Conservation (phyloP, 2,113 vertebrate genomes). For the Puma concolor region DNA sequence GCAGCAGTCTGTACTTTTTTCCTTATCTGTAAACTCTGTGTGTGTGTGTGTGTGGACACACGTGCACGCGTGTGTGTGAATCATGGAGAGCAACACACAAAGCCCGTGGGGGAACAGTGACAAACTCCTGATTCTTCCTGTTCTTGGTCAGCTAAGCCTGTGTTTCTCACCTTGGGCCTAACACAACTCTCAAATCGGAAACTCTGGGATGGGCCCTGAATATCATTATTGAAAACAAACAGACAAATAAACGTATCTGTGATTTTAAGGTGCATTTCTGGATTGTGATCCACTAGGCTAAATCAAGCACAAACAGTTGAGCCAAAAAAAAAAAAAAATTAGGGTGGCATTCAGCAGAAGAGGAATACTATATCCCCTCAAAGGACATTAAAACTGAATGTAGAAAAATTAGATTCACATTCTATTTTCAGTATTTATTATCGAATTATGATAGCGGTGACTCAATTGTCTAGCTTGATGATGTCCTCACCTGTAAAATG, state of each 20-base stretch:
- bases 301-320: neutral
- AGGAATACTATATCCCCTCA: neutral
- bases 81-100: neutral
- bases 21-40: neutral
- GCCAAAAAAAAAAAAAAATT: neutral
- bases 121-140: neutral
- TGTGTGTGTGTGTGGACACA: neutral
- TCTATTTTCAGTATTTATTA: neutral
- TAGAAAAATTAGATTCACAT: neutral
- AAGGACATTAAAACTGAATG: neutral
- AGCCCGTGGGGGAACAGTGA: neutral
- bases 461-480: neutral
- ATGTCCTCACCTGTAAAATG: neutral
- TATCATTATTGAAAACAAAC: neutral
- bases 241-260: neutral
- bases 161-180: neutral
- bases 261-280: neutral
- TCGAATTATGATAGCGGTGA: neutral
- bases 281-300: neutral
- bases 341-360: neutral
- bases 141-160: neutral
- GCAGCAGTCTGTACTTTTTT: neutral
- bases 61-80: neutral
- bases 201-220: neutral
- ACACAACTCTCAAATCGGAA: neutral